Evolutionary conservation across 2,888 invertebrate species (phyloP).

Genomic region (Drosophila anomalata): DNA sequence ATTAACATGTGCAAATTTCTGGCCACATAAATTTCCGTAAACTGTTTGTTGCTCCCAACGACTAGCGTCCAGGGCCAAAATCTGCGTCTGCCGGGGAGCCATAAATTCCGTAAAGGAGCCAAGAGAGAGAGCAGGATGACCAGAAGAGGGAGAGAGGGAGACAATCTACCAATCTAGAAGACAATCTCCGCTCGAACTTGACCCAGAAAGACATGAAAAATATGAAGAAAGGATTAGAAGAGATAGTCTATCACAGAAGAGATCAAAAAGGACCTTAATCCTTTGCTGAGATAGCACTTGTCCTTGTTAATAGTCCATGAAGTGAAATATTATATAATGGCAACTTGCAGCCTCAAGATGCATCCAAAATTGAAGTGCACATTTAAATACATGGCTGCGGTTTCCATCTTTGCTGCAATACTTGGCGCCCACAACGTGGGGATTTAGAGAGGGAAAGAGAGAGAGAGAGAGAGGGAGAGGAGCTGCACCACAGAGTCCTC

Average conservation of each 20-base stretch:
- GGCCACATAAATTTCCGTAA: constrained; percentile 60
- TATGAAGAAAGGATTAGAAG: too few species aligned
- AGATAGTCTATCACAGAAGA: too few species aligned
- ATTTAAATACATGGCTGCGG: constrained; percentile 36
- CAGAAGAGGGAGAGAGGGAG: too few species aligned
- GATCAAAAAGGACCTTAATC: not conserved
- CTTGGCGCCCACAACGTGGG: constrained; percentile 7
- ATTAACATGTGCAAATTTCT: constrained; percentile 75
- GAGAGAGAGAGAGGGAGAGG: not conserved
- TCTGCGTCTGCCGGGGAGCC: constrained; percentile 42
- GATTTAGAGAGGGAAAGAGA: not conserved
- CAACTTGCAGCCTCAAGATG: not conserved
- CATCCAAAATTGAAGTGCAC: constrained; percentile 28
- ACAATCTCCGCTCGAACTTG: too few species aligned
- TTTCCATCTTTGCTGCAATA: constrained; percentile 6
- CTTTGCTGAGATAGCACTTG: constrained; percentile 7
- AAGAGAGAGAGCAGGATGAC: not conserved
- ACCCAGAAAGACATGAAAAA: too few species aligned
- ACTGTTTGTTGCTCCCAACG: constrained; percentile 37
- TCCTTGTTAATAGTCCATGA: constrained; percentile 15
- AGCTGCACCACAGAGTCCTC: constrained; percentile 45
- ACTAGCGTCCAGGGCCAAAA: constrained; percentile 4
- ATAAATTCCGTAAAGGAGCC: constrained; percentile 25
- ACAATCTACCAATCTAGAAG: too few species aligned
- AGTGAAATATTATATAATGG: not conserved